Base-by-base conservation (phyloP, 2,113 vertebrate genomes). In the Aplodontia rufa region DNA sequence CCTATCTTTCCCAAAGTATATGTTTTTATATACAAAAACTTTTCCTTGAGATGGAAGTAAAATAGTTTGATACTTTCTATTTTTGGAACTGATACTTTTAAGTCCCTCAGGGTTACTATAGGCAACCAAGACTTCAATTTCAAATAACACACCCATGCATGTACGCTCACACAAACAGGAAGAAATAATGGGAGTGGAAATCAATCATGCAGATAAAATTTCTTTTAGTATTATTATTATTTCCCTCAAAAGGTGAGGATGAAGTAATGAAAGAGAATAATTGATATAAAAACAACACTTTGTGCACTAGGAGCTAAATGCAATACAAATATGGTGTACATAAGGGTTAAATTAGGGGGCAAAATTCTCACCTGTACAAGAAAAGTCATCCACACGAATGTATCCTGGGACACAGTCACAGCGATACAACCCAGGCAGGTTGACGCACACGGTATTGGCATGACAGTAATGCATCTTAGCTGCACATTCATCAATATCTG, bases 381-480 rank as follows among this genome's bases (percentile, higher is more conserved):
- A 99, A 98, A 99, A 99, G 93, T 99, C 99, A 68, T 99, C 99
- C 91, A 99, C 99, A 2, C 99, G 98, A 90, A 99, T 99, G 51
- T 99, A 99, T 3, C 99, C 99, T 28, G 97, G 84, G 37, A 99
- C 96, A 60, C 99, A 99, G 98, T 99, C 99, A 62, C 99, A 99
- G 80, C 99, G 99, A 97, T 99, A 99, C 58, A 98, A 98, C 0
- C 99, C 99, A 0, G 99, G 99, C 95, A 99, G 91, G 98, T 99
- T 99, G 35, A 99, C 98, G 0, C 99, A 99, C 90, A 99, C 98
- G 0, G 99, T 99, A 93, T 99, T 99, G 97, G 99, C 99, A 68
- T 99, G 99, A 95, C 99, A 99, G 49, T 99, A 99, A 98, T 99
- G 99, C 99, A 99, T 99, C 98, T 99, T 99, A 69, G 99, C 99